Evolutionary conservation across 2,888 invertebrate species (phyloP), one percentile per base, ranked within the genome.

Genomic region (Diarsia mendica): DNA sequence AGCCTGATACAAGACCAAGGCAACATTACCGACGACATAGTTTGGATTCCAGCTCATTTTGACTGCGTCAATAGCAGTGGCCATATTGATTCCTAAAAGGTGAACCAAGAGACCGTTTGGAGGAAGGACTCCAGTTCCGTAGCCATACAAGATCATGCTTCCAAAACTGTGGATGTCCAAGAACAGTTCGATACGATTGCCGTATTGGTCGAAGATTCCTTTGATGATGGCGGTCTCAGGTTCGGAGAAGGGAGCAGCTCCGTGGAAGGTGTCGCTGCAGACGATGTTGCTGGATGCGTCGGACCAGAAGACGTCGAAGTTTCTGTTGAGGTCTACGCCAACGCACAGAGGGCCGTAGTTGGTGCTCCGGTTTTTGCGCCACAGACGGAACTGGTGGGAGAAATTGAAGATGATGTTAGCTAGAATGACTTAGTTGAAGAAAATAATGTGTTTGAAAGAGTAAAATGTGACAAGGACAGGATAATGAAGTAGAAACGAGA

Each of bases 111-210:
- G 87, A 58, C 90, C 95, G 79, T 97, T 96, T 0, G 92, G 90
- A 20, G 97, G 97, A 73, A 96, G 88, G 0, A 88, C 89, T 53
- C 92, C 91, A 39, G 79, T 90, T 3, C 93, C 94, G 28, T 89
- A 93, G 0, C 93, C 93, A 66, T 90, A 94, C 1, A 93, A 82
- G 48, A 98, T 90, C 90, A 97, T 97, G 84, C 97, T 96, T 65
- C 98, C 98, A 88, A 97, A 98, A 23, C 98, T 97, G 91, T 98
- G 98, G 66, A 98, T 94, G 15, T 98, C 97, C 13, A 98, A 87
- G 90, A 98, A 98, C 64, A 98, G 94, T 83, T 97, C 96, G 20
- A 97, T 93, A 13, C 95, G 91, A n/a, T 91, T 89, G 3, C 93
- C 92, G 46, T 97, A 91, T 2, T 94, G 89, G 28, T 94, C 85